These are phyloP conservation scores for Numenius arquata DNA, from an alignment of 2,113 vertebrate species.

Conservation along the genomic window DNA sequence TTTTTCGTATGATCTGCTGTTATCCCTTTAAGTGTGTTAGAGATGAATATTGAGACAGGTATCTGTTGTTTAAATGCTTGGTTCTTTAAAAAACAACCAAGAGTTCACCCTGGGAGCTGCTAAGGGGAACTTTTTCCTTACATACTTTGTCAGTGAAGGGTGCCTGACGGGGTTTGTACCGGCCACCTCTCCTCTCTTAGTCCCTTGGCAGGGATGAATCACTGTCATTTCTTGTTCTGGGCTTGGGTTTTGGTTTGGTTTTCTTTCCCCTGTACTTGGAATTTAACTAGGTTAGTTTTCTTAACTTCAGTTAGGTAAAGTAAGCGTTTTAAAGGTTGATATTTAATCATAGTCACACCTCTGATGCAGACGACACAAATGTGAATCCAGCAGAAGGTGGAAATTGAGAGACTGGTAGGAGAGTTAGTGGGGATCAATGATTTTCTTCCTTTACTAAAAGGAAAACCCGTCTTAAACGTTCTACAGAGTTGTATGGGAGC, in stretches of 20 bases:
- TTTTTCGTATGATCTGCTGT: neutral
- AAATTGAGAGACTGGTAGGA: neutral
- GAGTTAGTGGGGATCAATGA: neutral
- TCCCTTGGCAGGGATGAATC: neutral
- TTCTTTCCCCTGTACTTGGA: neutral
- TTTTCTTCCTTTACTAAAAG: neutral
- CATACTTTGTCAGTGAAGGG: neutral
- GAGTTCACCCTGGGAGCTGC: neutral
- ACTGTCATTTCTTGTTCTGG: neutral
- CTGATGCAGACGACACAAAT: neutral
- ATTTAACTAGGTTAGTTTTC: neutral
- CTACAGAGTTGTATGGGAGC: neutral
- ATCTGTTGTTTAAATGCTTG: neutral
- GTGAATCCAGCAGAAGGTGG: neutral
- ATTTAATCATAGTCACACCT: neutral
- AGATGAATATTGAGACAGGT: neutral
- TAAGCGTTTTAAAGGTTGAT: neutral
- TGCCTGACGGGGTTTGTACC: neutral
- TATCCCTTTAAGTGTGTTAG: neutral
- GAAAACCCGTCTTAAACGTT: neutral
- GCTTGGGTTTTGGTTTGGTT: neutral
- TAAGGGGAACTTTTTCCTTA: neutral
- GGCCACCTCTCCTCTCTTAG: neutral
- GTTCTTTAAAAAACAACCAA: neutral
- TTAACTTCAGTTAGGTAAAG: neutral